Percentiles rank a stretch among this genome's conserved stretches.
These are phyloP conservation scores for Phylloscopus collybita DNA, from an alignment of 2,797 vertebrate genomes.

Conservation along the genomic window DNA sequence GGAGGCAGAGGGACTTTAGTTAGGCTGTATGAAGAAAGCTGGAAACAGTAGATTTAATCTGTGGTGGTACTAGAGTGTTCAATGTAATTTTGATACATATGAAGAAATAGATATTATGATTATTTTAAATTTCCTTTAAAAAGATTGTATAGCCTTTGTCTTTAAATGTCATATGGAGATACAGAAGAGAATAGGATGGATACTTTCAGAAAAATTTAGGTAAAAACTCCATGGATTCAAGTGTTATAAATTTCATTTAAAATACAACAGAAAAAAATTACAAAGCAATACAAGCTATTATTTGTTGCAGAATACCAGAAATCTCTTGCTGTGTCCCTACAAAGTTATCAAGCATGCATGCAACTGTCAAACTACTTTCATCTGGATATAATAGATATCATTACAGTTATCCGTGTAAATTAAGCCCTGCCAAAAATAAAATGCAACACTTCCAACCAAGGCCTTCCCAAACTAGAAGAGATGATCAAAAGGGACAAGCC, in stretches of 20 bases:
- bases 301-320: not conserved
- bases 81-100: not conserved
- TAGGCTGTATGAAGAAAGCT: not conserved
- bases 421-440: not conserved
- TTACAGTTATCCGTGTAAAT: not conserved
- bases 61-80: not conserved
- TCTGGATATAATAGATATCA: not conserved
- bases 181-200: not conserved
- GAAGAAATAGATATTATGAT: not conserved
- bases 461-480: not conserved
- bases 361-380: not conserved
- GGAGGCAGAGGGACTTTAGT: not conserved
- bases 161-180: not conserved
- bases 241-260: not conserved
- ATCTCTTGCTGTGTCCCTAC: not conserved
- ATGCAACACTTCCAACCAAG: not conserved
- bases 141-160: accelerated
- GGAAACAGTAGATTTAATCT: not conserved
- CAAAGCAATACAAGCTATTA: not conserved
- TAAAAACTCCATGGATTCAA: not conserved
- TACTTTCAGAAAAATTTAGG: not conserved
- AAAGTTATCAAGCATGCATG: not conserved
- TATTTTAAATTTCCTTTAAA: not conserved
- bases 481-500: not conserved
- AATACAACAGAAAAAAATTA: not conserved